Conservation (phyloP, 2,888 invertebrate species). For the Ormia ochracea region DNA sequence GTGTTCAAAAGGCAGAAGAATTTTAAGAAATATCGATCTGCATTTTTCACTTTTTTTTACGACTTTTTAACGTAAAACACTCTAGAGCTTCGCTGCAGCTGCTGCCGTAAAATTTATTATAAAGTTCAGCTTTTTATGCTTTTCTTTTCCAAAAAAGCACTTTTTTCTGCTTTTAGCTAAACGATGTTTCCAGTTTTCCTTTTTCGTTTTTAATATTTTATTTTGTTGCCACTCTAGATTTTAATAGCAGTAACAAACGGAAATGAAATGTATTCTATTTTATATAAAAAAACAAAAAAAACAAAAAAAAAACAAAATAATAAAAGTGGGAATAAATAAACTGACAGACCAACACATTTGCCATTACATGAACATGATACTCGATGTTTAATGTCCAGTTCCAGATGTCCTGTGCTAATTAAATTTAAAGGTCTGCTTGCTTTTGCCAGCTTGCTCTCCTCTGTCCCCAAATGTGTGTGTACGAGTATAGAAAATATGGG, state of each 20-base stretch:
- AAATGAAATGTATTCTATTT: background rate
- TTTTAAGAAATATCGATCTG: no score
- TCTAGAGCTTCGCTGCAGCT: no score
- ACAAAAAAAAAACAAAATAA: no score
- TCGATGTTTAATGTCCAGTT: conserved; percentile 14
- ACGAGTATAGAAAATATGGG: background rate
- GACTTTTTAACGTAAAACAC: no score
- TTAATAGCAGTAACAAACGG: background rate
- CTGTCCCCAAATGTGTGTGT: background rate
- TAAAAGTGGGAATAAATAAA: no score
- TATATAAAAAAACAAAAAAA: no score
- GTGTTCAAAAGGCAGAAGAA: no score
- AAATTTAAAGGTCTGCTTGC: conserved; percentile 33
- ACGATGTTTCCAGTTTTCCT: background rate
- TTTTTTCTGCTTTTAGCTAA: background rate
- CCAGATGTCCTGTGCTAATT: conserved; percentile 50
- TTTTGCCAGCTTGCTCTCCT: background rate
- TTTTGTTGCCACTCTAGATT: conserved; percentile 31
- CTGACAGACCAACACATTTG: background rate
- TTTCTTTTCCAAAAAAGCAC: no score
- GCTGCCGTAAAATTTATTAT: no score
- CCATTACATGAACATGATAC: conserved; percentile 7
- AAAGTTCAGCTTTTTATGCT: no score
- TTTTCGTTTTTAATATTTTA: conserved; percentile 26
- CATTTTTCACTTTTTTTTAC: no score